phyloP scores from a whole-genome alignment of 2,797 vertebrate species.

The Trichosurus vulpecula region DNA sequence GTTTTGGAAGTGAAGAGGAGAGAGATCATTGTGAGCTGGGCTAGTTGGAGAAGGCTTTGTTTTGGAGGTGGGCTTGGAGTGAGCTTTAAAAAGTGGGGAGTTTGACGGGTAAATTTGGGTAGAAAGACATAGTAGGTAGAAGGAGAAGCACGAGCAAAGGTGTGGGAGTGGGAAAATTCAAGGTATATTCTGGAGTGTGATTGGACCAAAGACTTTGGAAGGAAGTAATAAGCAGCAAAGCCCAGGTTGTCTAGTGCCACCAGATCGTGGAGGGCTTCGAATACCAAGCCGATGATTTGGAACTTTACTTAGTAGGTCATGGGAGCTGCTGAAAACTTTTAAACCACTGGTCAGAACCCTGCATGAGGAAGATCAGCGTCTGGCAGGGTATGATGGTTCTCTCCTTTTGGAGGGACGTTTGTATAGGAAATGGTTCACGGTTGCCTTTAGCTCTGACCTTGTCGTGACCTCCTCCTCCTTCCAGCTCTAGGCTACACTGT shows the following conservation, averaged over 20 bases:
- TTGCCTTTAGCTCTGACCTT: not conserved
- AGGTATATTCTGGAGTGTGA: not conserved
- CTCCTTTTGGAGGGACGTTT: not conserved
- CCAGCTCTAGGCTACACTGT: conserved; percentile 92
- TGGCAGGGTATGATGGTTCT: not conserved
- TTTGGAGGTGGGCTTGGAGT: not conserved
- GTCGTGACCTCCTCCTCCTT: conserved; percentile 22
- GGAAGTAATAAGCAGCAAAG: not conserved
- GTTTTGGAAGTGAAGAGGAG: not conserved
- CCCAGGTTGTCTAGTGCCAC: not conserved
- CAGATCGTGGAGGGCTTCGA: not conserved
- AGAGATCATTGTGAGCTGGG: not conserved
- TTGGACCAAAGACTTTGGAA: not conserved
- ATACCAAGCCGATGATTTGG: not conserved
- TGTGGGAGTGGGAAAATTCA: not conserved
- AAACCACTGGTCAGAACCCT: not conserved
- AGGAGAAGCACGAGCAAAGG: not conserved
- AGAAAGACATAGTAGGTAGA: not conserved
- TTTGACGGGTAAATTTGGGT: not conserved
- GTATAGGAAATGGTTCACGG: not conserved
- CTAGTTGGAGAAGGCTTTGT: not conserved
- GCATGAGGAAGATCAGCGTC: not conserved
- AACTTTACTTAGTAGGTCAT: not conserved
- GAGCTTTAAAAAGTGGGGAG: not conserved
- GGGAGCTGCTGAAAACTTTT: not conserved